Evolutionary conservation across 1,140 invertebrate genomes (phyloP), one percentile per base, ranked within the genome.

Genomic region (Euura lappo): DNA sequence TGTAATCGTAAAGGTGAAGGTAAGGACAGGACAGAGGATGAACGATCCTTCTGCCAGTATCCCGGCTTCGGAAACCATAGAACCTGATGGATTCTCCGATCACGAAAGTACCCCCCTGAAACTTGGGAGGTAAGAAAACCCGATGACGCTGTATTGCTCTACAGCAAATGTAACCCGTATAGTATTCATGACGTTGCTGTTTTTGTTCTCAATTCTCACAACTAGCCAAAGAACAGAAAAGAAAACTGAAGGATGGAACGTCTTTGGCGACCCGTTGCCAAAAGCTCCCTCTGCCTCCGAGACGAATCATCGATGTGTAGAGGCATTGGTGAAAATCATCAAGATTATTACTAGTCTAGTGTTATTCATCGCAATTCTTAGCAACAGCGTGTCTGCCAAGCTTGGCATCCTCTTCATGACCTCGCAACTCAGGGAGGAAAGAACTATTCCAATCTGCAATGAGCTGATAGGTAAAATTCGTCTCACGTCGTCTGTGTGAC

Each of bases 231-330:
- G 28, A 28, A 28, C 28, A 28, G 1, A 28, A 28, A 28, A 28
- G 47, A 94, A 96, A 83, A 93, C 94, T 74, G 94, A 95, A 91
- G 93, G 93, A 91, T 98, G 96, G 96, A 96, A 97, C 89, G 93
- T 96, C 28, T 98, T 97, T 88, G 89, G 95, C 81, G 92, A 93
- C 83, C 93, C 94, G 70, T 94, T 94, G 8, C 91, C 92, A 74
- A 94, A 95, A 83, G 89, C 92, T 76, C 93, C 95, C 86, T 94
- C 93, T 75, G 94, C 94, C 72, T 96, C 95, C 10, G 94, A 94
- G 90, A 93, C 93, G 69, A 94, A 91, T 78, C 94, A 95, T 82
- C 91, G 91, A 84, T 96, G 94, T 83, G 89, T 96, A 73, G 93
- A 95, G 81, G 86, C 94, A 77, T 93, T 92, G 44, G 91, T 96